Conservation (phyloP, 2,888 invertebrate species). For the Sthenelais limicola region DNA sequence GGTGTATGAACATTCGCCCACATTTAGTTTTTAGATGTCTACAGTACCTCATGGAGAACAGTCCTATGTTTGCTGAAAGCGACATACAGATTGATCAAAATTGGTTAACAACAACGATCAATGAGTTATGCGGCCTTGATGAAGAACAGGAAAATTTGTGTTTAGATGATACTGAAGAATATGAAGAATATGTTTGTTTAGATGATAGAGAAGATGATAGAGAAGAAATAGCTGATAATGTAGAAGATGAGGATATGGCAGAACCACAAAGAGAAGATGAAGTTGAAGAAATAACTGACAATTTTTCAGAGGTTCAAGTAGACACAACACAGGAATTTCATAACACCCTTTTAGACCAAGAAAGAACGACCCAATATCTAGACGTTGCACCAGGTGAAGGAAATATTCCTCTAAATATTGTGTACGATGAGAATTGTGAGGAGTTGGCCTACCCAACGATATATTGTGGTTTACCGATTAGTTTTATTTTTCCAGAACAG, state of each 20-base stretch:
- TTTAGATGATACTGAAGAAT: too few species aligned
- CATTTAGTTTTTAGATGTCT: background rate
- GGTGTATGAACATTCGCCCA: background rate
- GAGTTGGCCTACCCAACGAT: background rate
- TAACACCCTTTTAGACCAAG: background rate
- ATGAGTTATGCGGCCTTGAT: background rate
- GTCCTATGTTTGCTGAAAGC: background rate
- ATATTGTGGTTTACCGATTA: background rate
- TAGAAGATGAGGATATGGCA: background rate
- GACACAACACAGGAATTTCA: background rate
- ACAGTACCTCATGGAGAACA: background rate
- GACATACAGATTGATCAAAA: background rate
- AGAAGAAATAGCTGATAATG: background rate
- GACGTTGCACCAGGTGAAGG: background rate
- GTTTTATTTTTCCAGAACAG: background rate
- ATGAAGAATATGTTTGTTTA: too few species aligned
- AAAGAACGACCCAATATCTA: background rate
- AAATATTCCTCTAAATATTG: background rate
- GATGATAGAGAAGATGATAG: background rate
- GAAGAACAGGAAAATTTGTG: too few species aligned
- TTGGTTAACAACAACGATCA: background rate
- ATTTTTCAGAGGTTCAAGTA: background rate
- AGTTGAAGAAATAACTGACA: background rate
- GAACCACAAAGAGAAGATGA: background rate
- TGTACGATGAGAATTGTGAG: background rate